A percentile compares a stretch with the other conserved stretches of the same genome.
Evolutionary conservation across 2,113 vertebrate species (phyloP).

Genomic region (Oophaga pumilio): DNA sequence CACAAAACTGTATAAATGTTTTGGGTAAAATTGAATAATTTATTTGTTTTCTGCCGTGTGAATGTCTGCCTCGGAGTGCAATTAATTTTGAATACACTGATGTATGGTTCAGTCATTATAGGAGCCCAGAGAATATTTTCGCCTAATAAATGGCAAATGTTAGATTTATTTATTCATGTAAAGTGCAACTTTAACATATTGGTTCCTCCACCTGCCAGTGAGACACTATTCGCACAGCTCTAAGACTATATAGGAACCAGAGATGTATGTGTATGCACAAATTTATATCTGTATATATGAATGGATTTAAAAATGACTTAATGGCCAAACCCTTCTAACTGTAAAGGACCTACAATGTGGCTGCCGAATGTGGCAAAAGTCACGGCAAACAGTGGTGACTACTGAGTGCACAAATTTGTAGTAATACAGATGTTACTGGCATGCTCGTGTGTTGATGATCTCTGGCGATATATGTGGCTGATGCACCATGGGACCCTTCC

Average conservation of each 20-base stretch:
- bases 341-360: too few relatives aligned
- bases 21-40: conserved; percentile 31
- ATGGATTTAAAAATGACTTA: too few relatives aligned
- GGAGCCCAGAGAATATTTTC: background rate
- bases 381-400: too few relatives aligned
- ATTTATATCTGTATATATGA: too few relatives aligned
- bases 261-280: too few relatives aligned
- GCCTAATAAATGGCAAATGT: conserved; percentile 10
- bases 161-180: background rate
- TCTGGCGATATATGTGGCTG: too few relatives aligned
- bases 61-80: conserved; percentile 12
- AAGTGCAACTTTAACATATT: conserved; percentile 1
- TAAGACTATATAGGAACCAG: background rate
- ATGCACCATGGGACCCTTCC: too few relatives aligned
- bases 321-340: too few relatives aligned
- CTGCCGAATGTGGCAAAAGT: too few relatives aligned
- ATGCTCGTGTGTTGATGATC: too few relatives aligned
- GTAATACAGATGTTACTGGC: too few relatives aligned
- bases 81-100: conserved; percentile 22
- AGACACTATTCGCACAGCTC: background rate
- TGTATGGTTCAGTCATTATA: background rate
- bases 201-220: background rate
- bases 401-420: too few relatives aligned
- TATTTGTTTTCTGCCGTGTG: conserved; percentile 22
- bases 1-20: conserved; percentile 23